Percentiles rank a stretch among this genome's conserved stretches.
Evolutionary conservation across 2,888 invertebrate species (phyloP).

Genomic region (Romanomermis culicivorax): DNA sequence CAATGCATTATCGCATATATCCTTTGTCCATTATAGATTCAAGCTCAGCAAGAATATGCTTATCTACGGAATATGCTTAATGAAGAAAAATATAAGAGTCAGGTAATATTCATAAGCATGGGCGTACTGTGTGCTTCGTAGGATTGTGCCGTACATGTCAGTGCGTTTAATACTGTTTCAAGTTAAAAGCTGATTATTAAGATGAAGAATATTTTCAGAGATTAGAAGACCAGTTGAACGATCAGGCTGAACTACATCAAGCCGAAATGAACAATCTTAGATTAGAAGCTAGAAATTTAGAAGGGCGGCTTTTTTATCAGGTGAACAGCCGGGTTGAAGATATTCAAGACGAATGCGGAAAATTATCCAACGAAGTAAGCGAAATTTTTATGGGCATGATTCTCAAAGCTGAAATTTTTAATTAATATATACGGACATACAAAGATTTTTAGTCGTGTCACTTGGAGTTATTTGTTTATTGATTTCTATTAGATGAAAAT

Average conservation of each 20-base stretch:
- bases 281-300: constrained; percentile 80
- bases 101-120: too few species aligned
- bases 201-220: constrained; percentile 42
- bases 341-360: constrained; percentile 52
- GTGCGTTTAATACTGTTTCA: neutral
- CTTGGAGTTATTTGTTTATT: too few species aligned
- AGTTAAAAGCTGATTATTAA: constrained; percentile 1
- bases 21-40: constrained; percentile 29
- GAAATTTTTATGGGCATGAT: too few species aligned
- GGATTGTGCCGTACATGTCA: neutral
- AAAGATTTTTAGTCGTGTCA: too few species aligned
- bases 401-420: too few species aligned
- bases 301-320: constrained; percentile 92
- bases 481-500: neutral
- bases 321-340: constrained; percentile 83
- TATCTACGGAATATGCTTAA: constrained; percentile 60
- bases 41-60: constrained; percentile 56
- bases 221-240: constrained; percentile 88
- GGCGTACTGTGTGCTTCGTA: too few species aligned
- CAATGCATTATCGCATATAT: neutral
- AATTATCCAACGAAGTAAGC: neutral
- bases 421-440: too few species aligned
- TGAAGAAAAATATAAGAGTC: constrained; percentile 27
- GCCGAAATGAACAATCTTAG: constrained; percentile 86
- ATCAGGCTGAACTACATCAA: constrained; percentile 88